These are phyloP conservation scores for Matsumurasca onukii DNA, from an alignment of 1,140 invertebrate species.

Conservation along the genomic window DNA sequence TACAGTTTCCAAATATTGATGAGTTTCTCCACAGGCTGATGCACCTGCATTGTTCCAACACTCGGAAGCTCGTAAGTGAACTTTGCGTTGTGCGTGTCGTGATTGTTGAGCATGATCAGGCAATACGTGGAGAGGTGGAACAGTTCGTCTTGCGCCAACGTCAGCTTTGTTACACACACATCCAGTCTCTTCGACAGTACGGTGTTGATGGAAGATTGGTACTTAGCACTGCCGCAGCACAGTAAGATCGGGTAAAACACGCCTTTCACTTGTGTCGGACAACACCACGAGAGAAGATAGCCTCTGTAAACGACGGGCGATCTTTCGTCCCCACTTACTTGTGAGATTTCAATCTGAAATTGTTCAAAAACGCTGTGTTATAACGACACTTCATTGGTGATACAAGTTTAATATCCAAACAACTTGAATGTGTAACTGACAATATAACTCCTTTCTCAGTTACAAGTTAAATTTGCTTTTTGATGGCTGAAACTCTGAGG, in stretches of 20 bases:
- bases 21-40: not conserved
- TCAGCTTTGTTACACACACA: not conserved
- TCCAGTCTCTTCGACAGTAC: not conserved
- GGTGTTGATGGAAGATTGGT: not conserved
- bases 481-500: too few species aligned
- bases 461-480: too few species aligned
- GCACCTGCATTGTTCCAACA: not conserved
- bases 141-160: not conserved
- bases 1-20: not conserved
- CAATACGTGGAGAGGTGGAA: not conserved
- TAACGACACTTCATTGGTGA: too few species aligned
- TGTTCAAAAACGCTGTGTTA: too few species aligned
- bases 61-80: not conserved
- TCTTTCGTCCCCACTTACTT: too few species aligned
- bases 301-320: too few species aligned
- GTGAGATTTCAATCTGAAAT: too few species aligned
- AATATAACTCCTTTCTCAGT: too few species aligned
- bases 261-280: not conserved
- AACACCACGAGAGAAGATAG: not conserved
- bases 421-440: too few species aligned
- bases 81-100: not conserved
- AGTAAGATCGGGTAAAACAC: not conserved
- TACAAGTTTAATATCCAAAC: too few species aligned
- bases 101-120: not conserved
- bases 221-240: not conserved